Conservation (phyloP, 2,113 vertebrate genomes). For the Capricornis sumatraensis region DNA sequence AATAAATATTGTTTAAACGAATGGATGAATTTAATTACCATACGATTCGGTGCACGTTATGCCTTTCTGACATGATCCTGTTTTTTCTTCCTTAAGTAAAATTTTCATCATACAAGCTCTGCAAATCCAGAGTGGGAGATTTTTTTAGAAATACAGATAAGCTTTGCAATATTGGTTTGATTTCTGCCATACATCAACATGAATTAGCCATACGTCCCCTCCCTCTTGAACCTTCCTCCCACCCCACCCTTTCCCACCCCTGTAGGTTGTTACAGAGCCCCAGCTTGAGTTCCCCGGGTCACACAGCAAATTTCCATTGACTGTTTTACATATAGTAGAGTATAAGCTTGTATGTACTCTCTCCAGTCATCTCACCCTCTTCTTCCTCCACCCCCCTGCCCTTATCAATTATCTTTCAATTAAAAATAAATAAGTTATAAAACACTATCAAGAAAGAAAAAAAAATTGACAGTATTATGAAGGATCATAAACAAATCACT, state of each 20-base stretch:
- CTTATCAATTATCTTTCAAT: not conserved
- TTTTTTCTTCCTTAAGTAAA: not conserved
- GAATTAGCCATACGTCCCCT: not conserved
- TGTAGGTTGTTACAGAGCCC: not conserved
- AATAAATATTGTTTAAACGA: not conserved
- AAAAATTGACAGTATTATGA: not conserved
- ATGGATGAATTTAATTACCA: not conserved
- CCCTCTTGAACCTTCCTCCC: not conserved
- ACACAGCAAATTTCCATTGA: not conserved
- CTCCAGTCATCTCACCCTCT: not conserved
- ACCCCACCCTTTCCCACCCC: not conserved
- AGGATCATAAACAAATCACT: not conserved
- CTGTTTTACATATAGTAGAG: not conserved
- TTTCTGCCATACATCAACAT: not conserved
- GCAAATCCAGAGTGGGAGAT: not conserved
- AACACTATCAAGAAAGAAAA: not conserved
- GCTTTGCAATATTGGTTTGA: not conserved
- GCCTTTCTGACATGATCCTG: not conserved
- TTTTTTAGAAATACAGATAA: not conserved
- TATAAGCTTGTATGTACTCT: not conserved
- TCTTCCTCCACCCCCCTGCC: not conserved
- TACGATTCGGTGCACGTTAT: not conserved
- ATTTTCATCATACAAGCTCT: not conserved
- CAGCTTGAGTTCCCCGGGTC: not conserved
- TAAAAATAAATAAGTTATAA: not conserved